Percentiles rank a stretch among this genome's conserved stretches.
These are phyloP conservation scores for Akabosia matsudoensis DNA, from an alignment of 1,140 invertebrate genomes.

Conservation along the genomic window DNA sequence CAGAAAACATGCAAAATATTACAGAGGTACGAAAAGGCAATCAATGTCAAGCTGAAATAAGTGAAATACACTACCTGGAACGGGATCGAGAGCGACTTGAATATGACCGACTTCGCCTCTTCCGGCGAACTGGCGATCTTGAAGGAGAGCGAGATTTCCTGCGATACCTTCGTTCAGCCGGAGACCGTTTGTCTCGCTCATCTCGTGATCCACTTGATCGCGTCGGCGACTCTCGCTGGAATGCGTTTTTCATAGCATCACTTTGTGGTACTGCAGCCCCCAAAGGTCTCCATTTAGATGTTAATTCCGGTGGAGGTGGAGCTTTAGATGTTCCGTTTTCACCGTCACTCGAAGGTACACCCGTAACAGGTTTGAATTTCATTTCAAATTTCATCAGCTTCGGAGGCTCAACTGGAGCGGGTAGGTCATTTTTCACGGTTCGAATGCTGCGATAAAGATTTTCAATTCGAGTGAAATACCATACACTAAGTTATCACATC, in stretches of 20 bases:
- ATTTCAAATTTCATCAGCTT: constrained; percentile 37
- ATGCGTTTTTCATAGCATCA: background rate
- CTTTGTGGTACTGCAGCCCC: constrained; percentile 27
- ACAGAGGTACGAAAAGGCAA: background rate
- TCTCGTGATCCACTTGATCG: background rate
- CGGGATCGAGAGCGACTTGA: constrained; percentile 24
- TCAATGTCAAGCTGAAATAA: background rate
- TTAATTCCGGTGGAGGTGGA: background rate
- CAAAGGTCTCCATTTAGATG: constrained; percentile 42
- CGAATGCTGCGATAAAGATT: constrained; percentile 31
- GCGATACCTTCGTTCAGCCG: constrained; percentile 28
- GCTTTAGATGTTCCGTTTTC: background rate
- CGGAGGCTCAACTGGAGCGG: background rate
- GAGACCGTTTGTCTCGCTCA: background rate
- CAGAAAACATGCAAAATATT: background rate
- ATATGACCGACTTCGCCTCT: background rate
- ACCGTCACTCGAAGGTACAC: background rate
- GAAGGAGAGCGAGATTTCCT: constrained; percentile 21
- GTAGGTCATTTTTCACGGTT: constrained; percentile 35
- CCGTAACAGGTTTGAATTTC: constrained; percentile 29
- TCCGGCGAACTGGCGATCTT: background rate
- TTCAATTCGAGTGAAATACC: too few species aligned
- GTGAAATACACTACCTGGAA: background rate
- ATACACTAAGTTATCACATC: background rate
- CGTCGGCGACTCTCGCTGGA: background rate